phyloP scores from a whole-genome alignment of 1,140 invertebrate species.

The Caenorhabditis inopinata region DNA sequence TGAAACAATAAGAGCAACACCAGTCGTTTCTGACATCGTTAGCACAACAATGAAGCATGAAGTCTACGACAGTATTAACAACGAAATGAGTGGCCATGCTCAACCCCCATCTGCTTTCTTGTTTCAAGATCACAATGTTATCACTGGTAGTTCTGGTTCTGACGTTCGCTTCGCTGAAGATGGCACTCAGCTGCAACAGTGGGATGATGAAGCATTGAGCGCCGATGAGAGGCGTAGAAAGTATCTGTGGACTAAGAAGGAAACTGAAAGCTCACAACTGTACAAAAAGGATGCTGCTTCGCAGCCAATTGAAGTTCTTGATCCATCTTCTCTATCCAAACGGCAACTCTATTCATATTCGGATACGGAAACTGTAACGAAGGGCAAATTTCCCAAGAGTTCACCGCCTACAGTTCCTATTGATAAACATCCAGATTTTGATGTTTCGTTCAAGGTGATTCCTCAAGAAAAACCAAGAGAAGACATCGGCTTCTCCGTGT shows the following conservation, averaged over 20 bases:
- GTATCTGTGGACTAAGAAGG: not conserved
- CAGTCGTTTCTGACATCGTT: not conserved
- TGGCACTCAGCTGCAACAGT: too few relatives aligned
- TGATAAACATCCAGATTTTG: conserved; percentile 10
- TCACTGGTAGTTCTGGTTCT: too few relatives aligned
- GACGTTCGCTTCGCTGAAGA: too few relatives aligned
- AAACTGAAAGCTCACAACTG: not conserved
- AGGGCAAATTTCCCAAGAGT: not conserved
- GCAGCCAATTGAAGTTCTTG: not conserved
- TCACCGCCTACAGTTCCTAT: not conserved
- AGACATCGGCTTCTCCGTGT: conserved; percentile 38
- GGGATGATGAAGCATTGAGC: too few relatives aligned
- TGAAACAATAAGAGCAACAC: not conserved
- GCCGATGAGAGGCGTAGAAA: not conserved
- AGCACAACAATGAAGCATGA: too few relatives aligned
- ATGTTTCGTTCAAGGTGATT: not conserved
- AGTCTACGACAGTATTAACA: not conserved
- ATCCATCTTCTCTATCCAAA: not conserved
- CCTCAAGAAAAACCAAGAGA: not conserved
- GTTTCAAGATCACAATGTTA: too few relatives aligned
- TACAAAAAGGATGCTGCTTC: not conserved
- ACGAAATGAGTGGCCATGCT: not conserved
- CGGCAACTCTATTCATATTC: conserved; percentile 14
- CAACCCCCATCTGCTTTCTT: not conserved
- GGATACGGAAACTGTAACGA: not conserved